Conservation (phyloP, 92 coral and sea anemone species). For the Diadumene lineata region DNA sequence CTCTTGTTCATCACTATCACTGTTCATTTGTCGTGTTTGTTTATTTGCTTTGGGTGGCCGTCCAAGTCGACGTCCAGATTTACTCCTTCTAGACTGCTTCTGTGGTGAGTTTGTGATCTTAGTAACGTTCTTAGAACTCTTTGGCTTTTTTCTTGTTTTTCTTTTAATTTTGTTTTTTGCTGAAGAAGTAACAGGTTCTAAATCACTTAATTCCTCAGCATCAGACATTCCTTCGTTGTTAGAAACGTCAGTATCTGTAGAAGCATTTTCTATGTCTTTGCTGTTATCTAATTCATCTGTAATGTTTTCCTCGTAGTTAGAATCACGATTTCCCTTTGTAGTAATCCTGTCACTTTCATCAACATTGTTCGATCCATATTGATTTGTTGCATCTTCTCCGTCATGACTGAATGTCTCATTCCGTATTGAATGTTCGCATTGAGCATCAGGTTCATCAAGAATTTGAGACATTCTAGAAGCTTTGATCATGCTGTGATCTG, state of each 20-base stretch:
- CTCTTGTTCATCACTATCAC: conserved; percentile 59
- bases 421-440: conserved; percentile 91
- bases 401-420: conserved; percentile 15
- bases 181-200: conserved; percentile 47
- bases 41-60: conserved; percentile 62
- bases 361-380: neutral
- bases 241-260: conserved; percentile 66
- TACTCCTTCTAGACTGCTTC: conserved; percentile 51
- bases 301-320: conserved; percentile 3
- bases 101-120: conserved; percentile 51
- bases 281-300: conserved; percentile 36
- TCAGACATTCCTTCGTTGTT: conserved; percentile 86
- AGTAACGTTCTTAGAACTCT: conserved; percentile 41
- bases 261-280: conserved; percentile 34
- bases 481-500: conserved; percentile 95
- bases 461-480: conserved; percentile 60
- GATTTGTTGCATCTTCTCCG: neutral
- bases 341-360: neutral
- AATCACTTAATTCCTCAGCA: conserved; percentile 80
- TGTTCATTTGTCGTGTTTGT: conserved; percentile 31
- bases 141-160: conserved; percentile 66
- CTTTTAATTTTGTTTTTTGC: conserved; percentile 67
- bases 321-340: neutral
- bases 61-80: conserved; percentile 59
- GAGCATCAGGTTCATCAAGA: conserved; percentile 81